Conservation (phyloP, 2,888 invertebrate species). For the Phortica magna region DNA sequence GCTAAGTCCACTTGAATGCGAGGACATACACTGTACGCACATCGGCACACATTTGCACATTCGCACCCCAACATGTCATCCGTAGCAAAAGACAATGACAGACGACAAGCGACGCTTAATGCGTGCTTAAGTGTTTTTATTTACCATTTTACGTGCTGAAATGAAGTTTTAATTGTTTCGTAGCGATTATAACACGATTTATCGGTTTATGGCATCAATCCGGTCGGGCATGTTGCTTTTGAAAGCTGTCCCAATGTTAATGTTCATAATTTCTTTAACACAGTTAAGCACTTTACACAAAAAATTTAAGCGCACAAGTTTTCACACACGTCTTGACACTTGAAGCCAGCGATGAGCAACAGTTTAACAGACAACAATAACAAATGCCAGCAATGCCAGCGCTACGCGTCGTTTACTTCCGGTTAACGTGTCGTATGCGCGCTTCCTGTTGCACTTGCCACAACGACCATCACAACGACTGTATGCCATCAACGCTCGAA, state of each 20-base stretch:
- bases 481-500: slow-evolving; percentile 51
- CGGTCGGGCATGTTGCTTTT: no score
- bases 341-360: slow-evolving; percentile 18
- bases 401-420: slow-evolving; percentile 59
- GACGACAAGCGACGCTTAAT: slow-evolving; percentile 8
- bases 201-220: not conserved
- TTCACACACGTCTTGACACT: not conserved
- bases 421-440: slow-evolving; percentile 53
- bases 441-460: slow-evolving; percentile 38
- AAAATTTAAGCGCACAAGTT: not conserved
- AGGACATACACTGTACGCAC: slow-evolving; percentile 33
- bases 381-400: not conserved
- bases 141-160: slow-evolving; percentile 59
- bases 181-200: slow-evolving; percentile 37
- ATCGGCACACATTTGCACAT: slow-evolving; percentile 15
- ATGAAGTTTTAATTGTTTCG: slow-evolving; percentile 39
- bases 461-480: slow-evolving; percentile 46
- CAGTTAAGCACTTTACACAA: slow-evolving; percentile 39
- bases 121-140: slow-evolving; percentile 52
- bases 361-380: slow-evolving; percentile 24
- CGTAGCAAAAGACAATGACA: not conserved
- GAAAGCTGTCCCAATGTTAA: slow-evolving; percentile 51
- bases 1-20: slow-evolving; percentile 52
- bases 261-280: slow-evolving; percentile 29
- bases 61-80: slow-evolving; percentile 16